phyloP scores from a whole-genome alignment of 2,888 invertebrate genomes.

The Catocala nupta region DNA sequence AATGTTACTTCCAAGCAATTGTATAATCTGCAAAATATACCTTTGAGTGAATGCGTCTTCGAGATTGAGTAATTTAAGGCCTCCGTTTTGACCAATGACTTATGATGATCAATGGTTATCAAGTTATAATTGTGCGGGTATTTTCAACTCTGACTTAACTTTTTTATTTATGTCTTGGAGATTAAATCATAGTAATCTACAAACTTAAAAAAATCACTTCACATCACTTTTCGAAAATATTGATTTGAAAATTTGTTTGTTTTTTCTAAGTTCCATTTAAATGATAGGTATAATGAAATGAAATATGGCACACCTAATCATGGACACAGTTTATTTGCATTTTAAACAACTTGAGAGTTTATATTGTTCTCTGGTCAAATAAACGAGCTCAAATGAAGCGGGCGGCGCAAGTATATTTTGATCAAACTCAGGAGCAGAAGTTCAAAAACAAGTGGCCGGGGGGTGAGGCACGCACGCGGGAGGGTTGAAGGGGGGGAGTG shows the following conservation, averaged over 20 bases:
- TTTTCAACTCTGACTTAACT: too few species aligned
- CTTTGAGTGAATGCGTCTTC: constrained; percentile 14
- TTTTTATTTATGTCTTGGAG: too few species aligned
- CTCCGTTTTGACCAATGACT: not conserved
- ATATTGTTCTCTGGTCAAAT: constrained; percentile 52
- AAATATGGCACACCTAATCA: constrained; percentile 6
- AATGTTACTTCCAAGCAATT: constrained; percentile 5
- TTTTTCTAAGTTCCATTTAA: not conserved
- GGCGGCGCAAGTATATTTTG: constrained; percentile 80
- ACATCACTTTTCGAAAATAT: too few species aligned
- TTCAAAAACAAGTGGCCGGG: constrained; percentile 79
- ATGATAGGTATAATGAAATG: constrained; percentile 4
- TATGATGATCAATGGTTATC: not conserved
- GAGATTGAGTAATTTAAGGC: constrained; percentile 23
- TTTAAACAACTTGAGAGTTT: constrained; percentile 20
- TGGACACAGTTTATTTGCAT: constrained; percentile 22
- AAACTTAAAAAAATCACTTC: too few species aligned
- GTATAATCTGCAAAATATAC: constrained; percentile 9
- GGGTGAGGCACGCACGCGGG: constrained; percentile 78
- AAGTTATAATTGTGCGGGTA: not conserved
- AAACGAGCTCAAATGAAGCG: constrained; percentile 66
- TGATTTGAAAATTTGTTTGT: not conserved
- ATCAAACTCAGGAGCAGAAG: constrained; percentile 83
- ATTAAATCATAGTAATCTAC: too few species aligned
- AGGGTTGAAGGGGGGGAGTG: constrained; percentile 55